Evolutionary conservation across 2,797 vertebrate species (phyloP).

Genomic region (Sciurus vulgaris): DNA sequence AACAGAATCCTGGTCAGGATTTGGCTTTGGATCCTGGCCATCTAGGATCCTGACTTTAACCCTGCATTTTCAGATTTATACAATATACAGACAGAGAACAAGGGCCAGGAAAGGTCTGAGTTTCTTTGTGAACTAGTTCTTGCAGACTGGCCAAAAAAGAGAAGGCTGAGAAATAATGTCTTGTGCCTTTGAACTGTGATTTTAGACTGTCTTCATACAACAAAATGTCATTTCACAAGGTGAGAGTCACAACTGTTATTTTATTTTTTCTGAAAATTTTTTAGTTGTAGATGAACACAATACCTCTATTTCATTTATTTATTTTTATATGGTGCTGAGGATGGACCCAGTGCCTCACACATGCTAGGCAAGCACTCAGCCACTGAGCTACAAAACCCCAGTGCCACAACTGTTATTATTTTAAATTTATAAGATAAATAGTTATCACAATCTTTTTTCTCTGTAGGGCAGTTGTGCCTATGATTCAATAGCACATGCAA

Average conservation of each 20-base stretch:
- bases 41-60: conserved; percentile 9
- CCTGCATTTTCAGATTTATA: neutral
- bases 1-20: neutral
- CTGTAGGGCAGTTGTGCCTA: neutral
- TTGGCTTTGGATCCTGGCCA: neutral
- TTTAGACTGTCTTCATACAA: neutral
- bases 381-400: too few species aligned
- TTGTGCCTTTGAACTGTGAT: accelerated
- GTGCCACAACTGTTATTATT: neutral
- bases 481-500: neutral
- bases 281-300: too few species aligned
- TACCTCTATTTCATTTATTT: too few species aligned
- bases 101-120: neutral
- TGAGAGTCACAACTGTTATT: neutral
- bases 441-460: neutral
- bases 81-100: neutral
- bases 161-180: neutral
- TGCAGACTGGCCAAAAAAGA: neutral
- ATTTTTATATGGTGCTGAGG: too few species aligned
- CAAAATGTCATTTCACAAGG: neutral
- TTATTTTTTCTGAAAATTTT: neutral
- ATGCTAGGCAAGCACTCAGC: too few species aligned
- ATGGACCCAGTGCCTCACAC: too few species aligned
- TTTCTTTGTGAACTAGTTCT: neutral
- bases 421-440: neutral